A percentile compares a stretch with the other conserved stretches of the same genome.
phyloP scores from a whole-genome alignment of 1,140 invertebrate genomes.

The Bombus superbus region DNA sequence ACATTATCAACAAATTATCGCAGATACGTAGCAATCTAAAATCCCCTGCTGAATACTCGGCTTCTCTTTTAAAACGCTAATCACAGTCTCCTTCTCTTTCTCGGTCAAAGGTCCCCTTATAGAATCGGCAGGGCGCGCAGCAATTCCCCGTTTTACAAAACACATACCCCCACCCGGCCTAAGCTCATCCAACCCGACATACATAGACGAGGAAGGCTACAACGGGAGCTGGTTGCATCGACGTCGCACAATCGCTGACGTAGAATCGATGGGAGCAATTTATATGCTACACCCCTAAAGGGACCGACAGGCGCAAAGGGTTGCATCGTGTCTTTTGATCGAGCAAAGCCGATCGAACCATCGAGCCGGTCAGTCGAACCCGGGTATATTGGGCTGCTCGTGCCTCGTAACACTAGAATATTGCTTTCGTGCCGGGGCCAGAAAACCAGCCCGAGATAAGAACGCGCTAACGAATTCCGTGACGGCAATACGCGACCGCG shows the following conservation, averaged over 20 bases:
- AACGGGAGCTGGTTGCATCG: neutral
- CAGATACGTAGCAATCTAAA: neutral
- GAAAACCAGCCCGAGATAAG: constrained; percentile 21
- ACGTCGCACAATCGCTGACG: constrained; percentile 22
- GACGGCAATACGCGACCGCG: constrained; percentile 16
- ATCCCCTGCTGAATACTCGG: too few relatives aligned
- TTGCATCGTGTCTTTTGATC: constrained; percentile 45
- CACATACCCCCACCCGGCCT: neutral
- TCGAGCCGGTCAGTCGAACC: constrained; percentile 19
- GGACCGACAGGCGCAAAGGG: constrained; percentile 30
- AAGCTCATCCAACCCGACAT: too few relatives aligned
- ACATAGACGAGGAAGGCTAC: neutral
- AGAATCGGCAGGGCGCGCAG: neutral
- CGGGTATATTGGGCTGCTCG: constrained; percentile 16
- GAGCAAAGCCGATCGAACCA: constrained; percentile 34
- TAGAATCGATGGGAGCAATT: constrained; percentile 26
- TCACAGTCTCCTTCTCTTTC: neutral
- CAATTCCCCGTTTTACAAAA: constrained; percentile 15
- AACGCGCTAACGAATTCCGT: constrained; percentile 49
- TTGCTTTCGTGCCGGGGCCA: constrained; percentile 22
- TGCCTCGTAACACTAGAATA: constrained; percentile 34
- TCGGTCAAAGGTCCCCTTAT: too few relatives aligned
- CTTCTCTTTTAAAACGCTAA: neutral
- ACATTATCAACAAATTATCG: too few relatives aligned
- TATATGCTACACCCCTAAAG: constrained; percentile 33